A percentile compares a stretch with the other conserved stretches of the same genome.
These are phyloP conservation scores for Onchidella celtica DNA, from an alignment of 2,888 invertebrate genomes.

Conservation along the genomic window DNA sequence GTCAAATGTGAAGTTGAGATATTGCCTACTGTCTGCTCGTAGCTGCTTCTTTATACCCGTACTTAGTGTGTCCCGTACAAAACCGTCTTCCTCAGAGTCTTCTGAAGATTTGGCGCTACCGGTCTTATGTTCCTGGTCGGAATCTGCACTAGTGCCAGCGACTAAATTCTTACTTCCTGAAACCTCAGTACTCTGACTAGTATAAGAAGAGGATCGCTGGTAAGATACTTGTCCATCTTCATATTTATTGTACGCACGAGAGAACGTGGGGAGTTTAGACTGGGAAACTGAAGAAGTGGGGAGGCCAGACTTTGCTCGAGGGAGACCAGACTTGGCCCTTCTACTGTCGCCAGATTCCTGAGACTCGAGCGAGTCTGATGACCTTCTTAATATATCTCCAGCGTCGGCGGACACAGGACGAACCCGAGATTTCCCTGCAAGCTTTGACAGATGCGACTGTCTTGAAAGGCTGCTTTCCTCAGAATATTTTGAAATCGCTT, in stretches of 20 bases:
- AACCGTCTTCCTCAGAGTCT: conserved; percentile 40
- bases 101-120: conserved; percentile 50
- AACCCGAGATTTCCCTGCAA: background rate
- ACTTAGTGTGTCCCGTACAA: conserved; percentile 49
- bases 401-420: background rate
- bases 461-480: background rate
- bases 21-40: conserved; percentile 63
- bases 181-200: background rate
- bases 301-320: background rate
- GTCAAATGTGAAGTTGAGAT: conserved; percentile 67
- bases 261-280: conserved; percentile 40
- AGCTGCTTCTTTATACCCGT: conserved; percentile 59
- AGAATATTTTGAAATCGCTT: background rate
- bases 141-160: background rate
- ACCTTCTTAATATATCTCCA: background rate
- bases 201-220: background rate
- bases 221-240: background rate
- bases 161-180: background rate
- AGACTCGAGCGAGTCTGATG: conserved; percentile 4
- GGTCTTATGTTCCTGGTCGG: background rate
- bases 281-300: background rate
- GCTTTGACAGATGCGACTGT: background rate
- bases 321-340: conserved; percentile 3
- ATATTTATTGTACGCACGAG: conserved; percentile 29
- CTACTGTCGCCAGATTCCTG: background rate